A percentile compares a stretch with the other conserved stretches of the same genome.
Evolutionary conservation across 1,140 invertebrate species (phyloP).

Genomic region (Tribolium madens): DNA sequence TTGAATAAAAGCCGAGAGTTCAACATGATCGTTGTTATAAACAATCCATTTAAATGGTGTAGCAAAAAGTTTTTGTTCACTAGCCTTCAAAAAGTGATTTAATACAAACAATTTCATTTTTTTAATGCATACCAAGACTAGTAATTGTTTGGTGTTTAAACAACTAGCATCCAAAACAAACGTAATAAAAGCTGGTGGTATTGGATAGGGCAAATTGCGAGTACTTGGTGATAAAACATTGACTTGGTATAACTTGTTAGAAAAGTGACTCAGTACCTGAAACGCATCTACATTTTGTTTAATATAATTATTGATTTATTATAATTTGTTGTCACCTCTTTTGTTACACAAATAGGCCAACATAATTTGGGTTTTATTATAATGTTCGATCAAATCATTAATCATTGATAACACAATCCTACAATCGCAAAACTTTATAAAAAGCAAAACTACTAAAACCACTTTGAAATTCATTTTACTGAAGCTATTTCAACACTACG

Average conservation of each 20-base stretch:
- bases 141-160: background rate
- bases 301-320: background rate
- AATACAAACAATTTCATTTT: background rate
- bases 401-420: background rate
- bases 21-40: background rate
- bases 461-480: background rate
- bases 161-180: conserved; percentile 7
- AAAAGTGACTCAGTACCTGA: background rate
- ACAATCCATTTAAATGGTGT: conserved; percentile 40
- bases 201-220: background rate
- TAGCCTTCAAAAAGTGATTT: conserved; percentile 27
- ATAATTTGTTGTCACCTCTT: conserved; percentile 3
- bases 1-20: background rate
- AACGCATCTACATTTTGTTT: conserved; percentile 6
- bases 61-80: conserved; percentile 1
- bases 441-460: background rate
- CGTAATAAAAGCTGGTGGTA: background rate
- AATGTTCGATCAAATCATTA: conserved; percentile 2
- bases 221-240: conserved; percentile 7
- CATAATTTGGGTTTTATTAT: conserved; percentile 3
- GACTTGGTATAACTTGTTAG: conserved; percentile 11
- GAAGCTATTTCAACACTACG: background rate
- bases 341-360: conserved; percentile 22
- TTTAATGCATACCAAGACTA: background rate
- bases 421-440: background rate